Conservation (phyloP, 2,888 invertebrate genomes). For the Drosophila leonis region DNA sequence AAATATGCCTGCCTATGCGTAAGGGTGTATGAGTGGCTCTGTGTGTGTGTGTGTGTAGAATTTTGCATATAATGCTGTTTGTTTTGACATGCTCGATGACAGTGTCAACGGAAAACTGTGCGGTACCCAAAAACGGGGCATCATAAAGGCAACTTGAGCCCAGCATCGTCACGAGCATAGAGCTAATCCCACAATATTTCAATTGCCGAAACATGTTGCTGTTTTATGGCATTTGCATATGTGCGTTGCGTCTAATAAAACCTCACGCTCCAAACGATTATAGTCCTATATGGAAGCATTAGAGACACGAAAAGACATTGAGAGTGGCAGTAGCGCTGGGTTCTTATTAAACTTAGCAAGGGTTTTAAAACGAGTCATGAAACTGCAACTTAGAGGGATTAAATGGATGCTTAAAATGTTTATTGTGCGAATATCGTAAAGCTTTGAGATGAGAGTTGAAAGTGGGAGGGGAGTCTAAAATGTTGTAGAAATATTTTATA, state of each 20-base stretch:
- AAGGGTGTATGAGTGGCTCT: conserved; percentile 20
- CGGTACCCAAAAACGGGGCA: conserved; percentile 8
- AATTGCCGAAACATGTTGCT: conserved; percentile 70
- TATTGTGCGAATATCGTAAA: not conserved
- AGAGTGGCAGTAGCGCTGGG: not conserved
- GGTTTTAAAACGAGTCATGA: not conserved
- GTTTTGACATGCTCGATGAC: conserved; percentile 83
- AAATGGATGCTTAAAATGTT: conserved; percentile 7
- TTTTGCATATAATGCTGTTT: conserved; percentile 82
- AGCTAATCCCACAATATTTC: conserved; percentile 76
- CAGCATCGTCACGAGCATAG: conserved; percentile 24
- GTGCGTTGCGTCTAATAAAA: conserved; percentile 44
- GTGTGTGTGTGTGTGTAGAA: conserved; percentile 33
- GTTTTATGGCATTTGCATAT: conserved; percentile 55
- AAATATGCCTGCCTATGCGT: conserved; percentile 73
- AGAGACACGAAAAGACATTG: conserved; percentile 8
- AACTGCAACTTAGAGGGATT: conserved; percentile 7
- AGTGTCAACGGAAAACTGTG: conserved; percentile 61
- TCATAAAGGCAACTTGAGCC: conserved; percentile 46
- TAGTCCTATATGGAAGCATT: conserved; percentile 41
- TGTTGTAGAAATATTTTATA: not conserved
- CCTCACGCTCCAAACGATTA: conserved; percentile 44
- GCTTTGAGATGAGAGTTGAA: not conserved
- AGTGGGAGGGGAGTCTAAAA: not conserved
- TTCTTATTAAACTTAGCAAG: conserved; percentile 20